Evolutionary conservation across 2,888 invertebrate species (phyloP).

Genomic region (Platerodrilus igneus): DNA sequence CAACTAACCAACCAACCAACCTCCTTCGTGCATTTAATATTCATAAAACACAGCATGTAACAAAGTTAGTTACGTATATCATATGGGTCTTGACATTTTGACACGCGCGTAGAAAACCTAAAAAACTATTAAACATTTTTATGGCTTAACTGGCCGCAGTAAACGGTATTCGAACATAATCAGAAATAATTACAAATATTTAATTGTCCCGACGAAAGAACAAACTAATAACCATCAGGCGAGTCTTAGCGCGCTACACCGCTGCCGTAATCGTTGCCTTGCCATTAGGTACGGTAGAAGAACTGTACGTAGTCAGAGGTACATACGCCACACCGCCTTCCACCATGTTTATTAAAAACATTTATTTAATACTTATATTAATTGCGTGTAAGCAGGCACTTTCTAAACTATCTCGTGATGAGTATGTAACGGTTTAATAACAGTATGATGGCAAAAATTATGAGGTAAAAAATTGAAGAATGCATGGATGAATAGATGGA

Average conservation of each 20-base stretch:
- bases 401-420: slow-evolving; percentile 7
- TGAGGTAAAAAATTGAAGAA: slow-evolving; percentile 31
- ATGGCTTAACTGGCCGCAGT: slow-evolving; percentile 18
- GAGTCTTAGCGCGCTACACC: too few relatives aligned
- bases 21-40: too few relatives aligned
- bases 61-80: slow-evolving; percentile 15
- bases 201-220: too few relatives aligned
- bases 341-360: neutral
- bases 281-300: too few relatives aligned
- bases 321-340: neutral
- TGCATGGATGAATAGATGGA: slow-evolving; percentile 33
- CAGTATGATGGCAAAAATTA: slow-evolving; percentile 29
- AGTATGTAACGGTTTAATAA: slow-evolving; percentile 33
- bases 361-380: neutral
- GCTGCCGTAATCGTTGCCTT: too few relatives aligned
- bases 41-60: slow-evolving; percentile 20
- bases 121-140: slow-evolving; percentile 12
- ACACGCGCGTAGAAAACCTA: slow-evolving; percentile 13
- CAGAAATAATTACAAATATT: slow-evolving; percentile 14
- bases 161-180: too few relatives aligned
- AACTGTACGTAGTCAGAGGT: too few relatives aligned
- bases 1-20: too few relatives aligned
- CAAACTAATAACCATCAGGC: too few relatives aligned
- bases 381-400: too few relatives aligned
- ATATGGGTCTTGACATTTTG: slow-evolving; percentile 17